Evolutionary conservation across 2,888 invertebrate species (phyloP), one percentile per base, ranked within the genome.

Genomic region (Eilema depressum): DNA sequence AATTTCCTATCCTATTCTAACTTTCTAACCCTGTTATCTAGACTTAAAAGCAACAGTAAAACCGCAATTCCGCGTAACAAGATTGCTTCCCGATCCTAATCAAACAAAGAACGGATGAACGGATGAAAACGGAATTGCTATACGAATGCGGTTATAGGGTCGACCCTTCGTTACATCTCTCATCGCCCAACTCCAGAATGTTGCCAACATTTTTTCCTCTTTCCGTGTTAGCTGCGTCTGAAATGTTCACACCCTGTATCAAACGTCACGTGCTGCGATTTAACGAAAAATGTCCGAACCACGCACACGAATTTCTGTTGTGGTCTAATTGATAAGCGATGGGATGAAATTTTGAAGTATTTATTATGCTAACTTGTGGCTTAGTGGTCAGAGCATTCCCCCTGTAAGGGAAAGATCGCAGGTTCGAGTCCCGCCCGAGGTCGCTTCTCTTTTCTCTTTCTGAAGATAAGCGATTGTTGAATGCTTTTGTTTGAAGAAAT

Each of bases 231-330:
- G 68, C 10, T n/a, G 61, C 33, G 65, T 33, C 69, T 37, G 37
- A 74, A 78, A 66, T 63, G 62, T 75, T 69, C 65, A 66, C 20
- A 84, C 85, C 89, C 90, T 86, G 82, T 82, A 85, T 89, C 89
- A 89, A 69, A 77, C 80, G 84, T 84, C 85, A 82, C 78, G 79
- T 82, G 80, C 78, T 79, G 75, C 75, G 73, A 83, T 86, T 86
- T 84, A 78, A 81, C 83, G 83, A 87, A 87, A 87, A 88, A 87
- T 86, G 84, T 84, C 87, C 80, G 82, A 80, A 83, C 86, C 89
- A 87, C 85, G 83, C 83, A 77, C 77, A 74, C 76, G 72, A 59
- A n/a, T 10, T 69, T 79, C 75, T 66, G 7, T 3, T 23, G 25
- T 77, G 81, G 75, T 10, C 0, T 30, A 60, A 41, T 53, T 20